Evolutionary conservation across 2,113 vertebrate species (phyloP), one percentile per base, ranked within the genome.

Genomic region (Fukomys damarensis): DNA sequence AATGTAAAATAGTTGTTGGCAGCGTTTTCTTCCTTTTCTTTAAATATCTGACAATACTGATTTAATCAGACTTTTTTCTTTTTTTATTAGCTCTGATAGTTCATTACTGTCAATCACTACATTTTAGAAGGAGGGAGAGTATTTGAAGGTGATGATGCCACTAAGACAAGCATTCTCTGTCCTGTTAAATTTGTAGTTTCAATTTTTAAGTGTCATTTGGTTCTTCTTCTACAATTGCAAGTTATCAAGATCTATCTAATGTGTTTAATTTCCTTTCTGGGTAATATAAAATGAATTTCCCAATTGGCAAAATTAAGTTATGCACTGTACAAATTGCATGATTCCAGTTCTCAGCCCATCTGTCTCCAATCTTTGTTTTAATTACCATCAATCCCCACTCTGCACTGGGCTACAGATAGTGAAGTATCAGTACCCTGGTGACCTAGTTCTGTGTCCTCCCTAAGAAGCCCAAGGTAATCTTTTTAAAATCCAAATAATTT

Each of bases 161-260:
- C 43, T 46, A 72, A 19, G 59, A 38, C 65, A n/a, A 61, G 68
- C 56, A 92, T 43, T 13, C 43, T 32, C 43, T 84, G 0, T 86
- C 59, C 74, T 93, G 43, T 93, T 97, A 70, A 56, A 76, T 97
- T 93, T 80, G 30, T 89, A 96, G 52, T 96, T 98, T 90, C 66
- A 5, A 95, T 92, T 96, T 97, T 97, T 90, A 97, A 84, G 68
- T 81, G 61, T 94, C 54, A 70, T 28, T 52, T 86, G 49, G 2
- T 86, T 94, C 52, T 93, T 74, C 58, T 93, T 82, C 12, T 63
- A 87, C 3, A 84, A n/a, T 87, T 38, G 91, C 26, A 80, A 58
- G 24, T 86, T 52, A 94, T 74, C 35, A 22, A 70, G 41, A 92
- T 26, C 7, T 38, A 65, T 14, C 19, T 81, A 83, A 83, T 86